phyloP scores from a whole-genome alignment of 2,113 vertebrate genomes.

The Ctenodactylus gundi region DNA sequence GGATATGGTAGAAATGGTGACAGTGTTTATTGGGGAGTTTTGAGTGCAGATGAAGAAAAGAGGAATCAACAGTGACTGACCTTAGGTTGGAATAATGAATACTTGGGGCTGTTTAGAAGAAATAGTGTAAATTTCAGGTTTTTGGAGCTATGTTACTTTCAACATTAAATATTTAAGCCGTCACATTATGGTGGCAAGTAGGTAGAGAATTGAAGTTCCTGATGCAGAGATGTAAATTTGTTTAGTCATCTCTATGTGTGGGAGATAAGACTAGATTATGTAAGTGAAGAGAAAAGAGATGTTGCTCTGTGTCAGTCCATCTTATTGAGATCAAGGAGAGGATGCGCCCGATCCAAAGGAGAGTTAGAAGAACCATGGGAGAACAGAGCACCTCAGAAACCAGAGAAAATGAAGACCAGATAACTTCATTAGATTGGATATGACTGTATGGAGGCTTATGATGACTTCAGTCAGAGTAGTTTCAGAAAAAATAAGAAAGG shows the following conservation, averaged over 20 bases:
- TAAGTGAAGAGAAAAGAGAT: background rate
- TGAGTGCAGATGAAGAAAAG: background rate
- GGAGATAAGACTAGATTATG: background rate
- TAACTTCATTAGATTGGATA: background rate
- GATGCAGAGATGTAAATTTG: background rate
- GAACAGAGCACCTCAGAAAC: background rate
- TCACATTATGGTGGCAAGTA: background rate
- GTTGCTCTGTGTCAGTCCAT: background rate
- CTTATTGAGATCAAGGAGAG: background rate
- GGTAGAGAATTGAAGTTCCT: background rate
- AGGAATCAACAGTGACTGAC: background rate
- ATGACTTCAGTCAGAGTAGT: background rate
- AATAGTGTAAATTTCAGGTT: background rate
- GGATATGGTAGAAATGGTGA: background rate
- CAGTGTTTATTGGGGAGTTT: background rate
- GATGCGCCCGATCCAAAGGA: background rate
- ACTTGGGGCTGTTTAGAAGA: background rate
- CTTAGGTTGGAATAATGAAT: background rate
- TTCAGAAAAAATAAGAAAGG: background rate
- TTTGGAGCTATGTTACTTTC: background rate
- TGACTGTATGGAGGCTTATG: background rate
- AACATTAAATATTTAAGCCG: background rate
- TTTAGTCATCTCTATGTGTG: background rate
- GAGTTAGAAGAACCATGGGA: background rate
- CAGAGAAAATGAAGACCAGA: background rate